Evolutionary conservation across 2,797 vertebrate species (phyloP), one percentile per base, ranked within the genome.

Genomic region (Neosilurus mollespiculum): DNA sequence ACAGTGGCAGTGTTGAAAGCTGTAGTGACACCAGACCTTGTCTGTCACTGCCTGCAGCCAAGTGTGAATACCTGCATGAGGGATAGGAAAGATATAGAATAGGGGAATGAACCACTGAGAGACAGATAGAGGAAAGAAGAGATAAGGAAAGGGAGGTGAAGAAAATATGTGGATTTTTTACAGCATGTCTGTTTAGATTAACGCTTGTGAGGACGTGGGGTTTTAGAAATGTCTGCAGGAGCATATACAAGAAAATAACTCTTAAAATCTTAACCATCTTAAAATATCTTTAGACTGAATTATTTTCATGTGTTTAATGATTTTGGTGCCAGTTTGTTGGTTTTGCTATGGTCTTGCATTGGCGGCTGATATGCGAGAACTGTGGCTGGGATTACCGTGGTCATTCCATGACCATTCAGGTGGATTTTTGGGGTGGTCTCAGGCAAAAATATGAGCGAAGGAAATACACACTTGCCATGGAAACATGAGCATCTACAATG

Each of bases 1-100:
- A n/a, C 72, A 77, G 82, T 56, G 58, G 66, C 62, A 4, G 24
- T 53, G 85, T 84, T 87, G 66, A 90, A 89, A 90, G 86, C 34
- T 12, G 71, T 49, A 79, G 83, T 70, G 20, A 88, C 86, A 88
- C 83, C 61, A 53, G 77, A 53, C 81, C 81, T 62, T 56, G 59
- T 51, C 79, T 88, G 83, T 84, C 86, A 85, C 85, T 78, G 67
- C 77, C 66, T 49, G 64, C 64, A 82, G 83, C 71, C 75, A 14
- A 86, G 80, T 69, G 71, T 67, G 81, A 87, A 81, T 85, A 83
- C 76, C 83, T 81, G 83, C 77, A 80, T 53, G 61, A 49, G 59
- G 80, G 66, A 54, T 53, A 59, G 80, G 37, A 34, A 82, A 72
- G 76, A 81, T 51, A 34, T 43, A 80, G 58, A 16, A 80, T 49